Base-by-base conservation (phyloP, 64 coral and sea anemone genomes). In the Montipora sp. region DNA sequence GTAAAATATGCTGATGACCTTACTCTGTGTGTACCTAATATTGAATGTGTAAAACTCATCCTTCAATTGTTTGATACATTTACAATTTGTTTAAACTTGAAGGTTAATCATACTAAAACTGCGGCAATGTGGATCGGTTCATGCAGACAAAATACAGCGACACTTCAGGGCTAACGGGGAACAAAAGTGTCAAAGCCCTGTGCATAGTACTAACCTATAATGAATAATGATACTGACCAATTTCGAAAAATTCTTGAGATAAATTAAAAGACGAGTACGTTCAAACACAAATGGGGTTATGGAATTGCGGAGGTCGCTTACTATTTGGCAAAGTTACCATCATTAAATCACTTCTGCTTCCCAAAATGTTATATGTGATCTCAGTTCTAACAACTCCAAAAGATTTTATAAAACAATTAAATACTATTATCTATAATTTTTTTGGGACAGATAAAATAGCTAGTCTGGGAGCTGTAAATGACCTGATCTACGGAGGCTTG, bases 291-390 rank as follows among this genome's bases (percentile, higher is more conserved):
- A 83, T 15, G 23, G 53, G 61, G 15, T 7, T 83, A 8, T 89
- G 87, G 72, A n/a, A 23, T 45, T 75, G 73, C 27, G 47, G 87
- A 75, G 73, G 51, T 10, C 58, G 77, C 12, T 89, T 73, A 4
- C 48, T 89, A 14, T 77, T 27, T 45, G 87, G 87, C 21, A 89
- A 89, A 59, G 23, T 89, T 22, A 89, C 74, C 3, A 48, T 89
- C 3, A 84, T 84, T 46, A 84, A 65, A 68, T 84, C 81, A 1
- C 61, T 84, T 68, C 19, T 84, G 66, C 59, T 84, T 84, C 81
- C 44, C 5, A 84, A 84, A 68, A 15, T 84, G 23, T 14, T 68
- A 22, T 85, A 84, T 47, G 13, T 44, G 13, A 47, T 68, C 16
- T 84, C 81, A 12, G 8, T 69, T 61, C 47, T 84, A 9, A n/a